A percentile compares a stretch with the other conserved stretches of the same genome.
Conservation (phyloP, 2,888 invertebrate species). For the Drosophila fulvimacula region DNA sequence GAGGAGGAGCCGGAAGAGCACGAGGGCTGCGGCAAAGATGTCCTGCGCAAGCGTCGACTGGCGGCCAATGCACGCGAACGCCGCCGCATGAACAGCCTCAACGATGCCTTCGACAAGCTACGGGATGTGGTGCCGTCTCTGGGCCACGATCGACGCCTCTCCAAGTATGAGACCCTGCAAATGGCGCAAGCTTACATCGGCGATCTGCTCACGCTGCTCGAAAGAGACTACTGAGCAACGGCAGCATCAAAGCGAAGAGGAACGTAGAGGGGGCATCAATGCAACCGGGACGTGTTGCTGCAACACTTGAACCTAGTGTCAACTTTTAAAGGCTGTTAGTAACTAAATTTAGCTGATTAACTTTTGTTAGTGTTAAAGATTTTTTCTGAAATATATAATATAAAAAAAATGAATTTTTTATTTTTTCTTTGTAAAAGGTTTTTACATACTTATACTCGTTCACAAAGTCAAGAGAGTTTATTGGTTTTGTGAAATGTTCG, state of each 20-base stretch:
- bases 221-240: constrained; percentile 69
- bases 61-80: constrained; percentile 91
- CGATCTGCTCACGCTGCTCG: constrained; percentile 88
- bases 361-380: constrained; percentile 5
- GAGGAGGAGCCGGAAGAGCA: constrained; percentile 9
- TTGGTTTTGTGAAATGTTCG: not conserved
- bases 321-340: constrained; percentile 75
- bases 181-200: constrained; percentile 92
- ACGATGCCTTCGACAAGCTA: constrained; percentile 90
- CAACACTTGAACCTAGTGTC: constrained; percentile 68
- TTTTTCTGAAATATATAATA: constrained; percentile 3
- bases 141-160: constrained; percentile 89
- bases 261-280: not conserved
- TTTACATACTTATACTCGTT: no score
- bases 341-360: constrained; percentile 15
- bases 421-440: not conserved
- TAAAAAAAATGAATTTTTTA: not conserved
- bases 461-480: not conserved
- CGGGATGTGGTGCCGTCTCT: constrained; percentile 90
- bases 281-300: constrained; percentile 33
- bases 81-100: constrained; percentile 90
- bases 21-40: constrained; percentile 50
- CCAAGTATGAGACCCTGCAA: constrained; percentile 91
- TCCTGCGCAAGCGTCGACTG: constrained; percentile 86
- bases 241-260: not conserved